These are phyloP conservation scores for Anser cygnoides DNA, from an alignment of 2,113 vertebrate genomes.

Conservation along the genomic window DNA sequence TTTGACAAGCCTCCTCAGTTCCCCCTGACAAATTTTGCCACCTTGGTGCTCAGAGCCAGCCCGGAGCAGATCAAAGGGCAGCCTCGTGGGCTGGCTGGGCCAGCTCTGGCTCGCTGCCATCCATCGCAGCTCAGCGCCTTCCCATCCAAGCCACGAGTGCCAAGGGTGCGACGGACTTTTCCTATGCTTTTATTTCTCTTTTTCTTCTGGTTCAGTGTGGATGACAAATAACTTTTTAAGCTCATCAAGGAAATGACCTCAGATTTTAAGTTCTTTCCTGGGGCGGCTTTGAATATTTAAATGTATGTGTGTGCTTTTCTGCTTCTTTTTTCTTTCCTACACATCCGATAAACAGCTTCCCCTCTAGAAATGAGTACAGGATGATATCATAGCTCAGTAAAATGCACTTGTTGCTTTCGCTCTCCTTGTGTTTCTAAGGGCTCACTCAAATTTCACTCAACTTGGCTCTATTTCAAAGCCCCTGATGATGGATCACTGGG, in stretches of 20 bases:
- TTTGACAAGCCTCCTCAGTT: slow-evolving; percentile 11
- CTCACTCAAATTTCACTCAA: slow-evolving; percentile 39
- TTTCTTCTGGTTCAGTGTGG: neutral
- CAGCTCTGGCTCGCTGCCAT: neutral
- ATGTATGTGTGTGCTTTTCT: slow-evolving; percentile 5
- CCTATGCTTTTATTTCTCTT: slow-evolving; percentile 20
- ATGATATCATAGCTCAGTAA: slow-evolving; percentile 53
- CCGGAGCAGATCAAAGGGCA: neutral
- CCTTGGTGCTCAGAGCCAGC: neutral
- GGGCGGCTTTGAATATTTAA: slow-evolving; percentile 47
- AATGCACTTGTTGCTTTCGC: slow-evolving; percentile 52
- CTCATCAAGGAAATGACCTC: slow-evolving; percentile 65
- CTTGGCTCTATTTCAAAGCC: slow-evolving; percentile 42
- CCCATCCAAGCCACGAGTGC: neutral
- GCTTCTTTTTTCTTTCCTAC: neutral
- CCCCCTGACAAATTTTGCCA: neutral
- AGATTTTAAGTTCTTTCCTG: slow-evolving; percentile 60
- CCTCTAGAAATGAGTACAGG: neutral
- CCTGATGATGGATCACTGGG: slow-evolving; percentile 4
- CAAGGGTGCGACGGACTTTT: neutral
- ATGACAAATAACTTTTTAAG: slow-evolving; percentile 59
- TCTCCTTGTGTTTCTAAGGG: slow-evolving; percentile 10
- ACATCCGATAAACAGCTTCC: slow-evolving; percentile 28
- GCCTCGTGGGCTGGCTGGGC: neutral
- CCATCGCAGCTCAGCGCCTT: neutral